Evolutionary conservation across 2,113 vertebrate species (phyloP).

Genomic region (Caloenas nicobarica): DNA sequence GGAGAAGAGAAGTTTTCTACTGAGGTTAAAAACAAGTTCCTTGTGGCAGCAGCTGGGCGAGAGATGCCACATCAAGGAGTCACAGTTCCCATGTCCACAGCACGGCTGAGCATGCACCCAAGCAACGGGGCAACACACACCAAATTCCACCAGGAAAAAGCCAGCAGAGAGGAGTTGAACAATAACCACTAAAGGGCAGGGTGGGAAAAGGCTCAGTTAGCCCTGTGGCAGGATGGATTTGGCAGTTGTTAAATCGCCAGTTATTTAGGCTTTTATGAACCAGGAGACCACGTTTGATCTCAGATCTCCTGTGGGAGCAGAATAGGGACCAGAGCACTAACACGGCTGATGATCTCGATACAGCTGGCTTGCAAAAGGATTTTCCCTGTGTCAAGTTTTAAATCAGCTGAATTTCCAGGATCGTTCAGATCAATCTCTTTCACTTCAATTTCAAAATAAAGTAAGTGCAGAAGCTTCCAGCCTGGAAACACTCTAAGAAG

Average conservation of each 20-base stretch:
- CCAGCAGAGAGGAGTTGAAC: not conserved
- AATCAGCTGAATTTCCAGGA: not conserved
- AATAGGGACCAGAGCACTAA: not conserved
- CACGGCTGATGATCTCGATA: rapidly evolving
- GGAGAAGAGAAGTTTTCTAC: not conserved
- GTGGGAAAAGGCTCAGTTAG: not conserved
- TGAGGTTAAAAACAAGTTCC: not conserved
- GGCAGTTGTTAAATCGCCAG: not conserved
- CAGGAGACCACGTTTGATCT: not conserved
- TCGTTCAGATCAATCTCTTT: not conserved
- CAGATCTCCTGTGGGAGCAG: not conserved
- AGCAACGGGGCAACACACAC: rapidly evolving
- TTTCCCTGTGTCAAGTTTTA: not conserved
- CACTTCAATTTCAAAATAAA: not conserved
- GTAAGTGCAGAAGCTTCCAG: not conserved
- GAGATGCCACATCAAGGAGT: not conserved
- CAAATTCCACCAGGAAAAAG: not conserved
- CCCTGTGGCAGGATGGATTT: not conserved
- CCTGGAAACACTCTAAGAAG: not conserved
- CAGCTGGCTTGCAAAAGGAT: not conserved
- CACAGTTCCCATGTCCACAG: rapidly evolving
- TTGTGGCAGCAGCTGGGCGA: not conserved
- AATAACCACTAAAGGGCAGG: not conserved
- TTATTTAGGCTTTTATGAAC: not conserved
- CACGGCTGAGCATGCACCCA: not conserved